Evolutionary conservation across 2,888 invertebrate genomes (phyloP).

Genomic region (Ophonus ardosiacus): DNA sequence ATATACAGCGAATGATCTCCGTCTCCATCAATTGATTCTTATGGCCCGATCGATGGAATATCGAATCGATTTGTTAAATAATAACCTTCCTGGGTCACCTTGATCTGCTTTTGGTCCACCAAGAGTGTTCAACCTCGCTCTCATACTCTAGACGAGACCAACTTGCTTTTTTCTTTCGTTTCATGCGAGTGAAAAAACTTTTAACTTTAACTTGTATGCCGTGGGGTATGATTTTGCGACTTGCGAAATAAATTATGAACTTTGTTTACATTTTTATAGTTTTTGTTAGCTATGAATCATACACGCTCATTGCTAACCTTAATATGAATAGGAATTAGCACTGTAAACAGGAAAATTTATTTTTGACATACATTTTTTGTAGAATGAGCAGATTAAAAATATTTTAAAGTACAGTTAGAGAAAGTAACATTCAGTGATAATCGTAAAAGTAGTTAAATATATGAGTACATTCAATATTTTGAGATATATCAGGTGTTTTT

Average conservation of each 20-base stretch:
- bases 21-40: not conserved
- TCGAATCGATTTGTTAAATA: slow-evolving; percentile 36
- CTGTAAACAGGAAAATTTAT: not conserved
- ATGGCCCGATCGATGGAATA: slow-evolving; percentile 16
- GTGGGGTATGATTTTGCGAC: not conserved
- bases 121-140: slow-evolving; percentile 21
- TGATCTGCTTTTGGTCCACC: slow-evolving; percentile 41
- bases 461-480: too few species aligned
- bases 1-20: too few species aligned
- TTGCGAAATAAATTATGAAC: slow-evolving; percentile 9
- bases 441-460: too few species aligned
- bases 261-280: slow-evolving; percentile 21
- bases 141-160: slow-evolving; percentile 22
- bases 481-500: too few species aligned
- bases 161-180: slow-evolving; percentile 3
- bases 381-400: too few species aligned
- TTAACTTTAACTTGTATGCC: not conserved
- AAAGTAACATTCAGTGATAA: not conserved
- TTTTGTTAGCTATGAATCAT: slow-evolving; percentile 14
- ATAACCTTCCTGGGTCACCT: slow-evolving; percentile 43
- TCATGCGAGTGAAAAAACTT: slow-evolving; percentile 3
- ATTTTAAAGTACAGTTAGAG: not conserved
- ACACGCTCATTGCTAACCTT: slow-evolving; percentile 9
- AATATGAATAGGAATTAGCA: not conserved
- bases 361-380: not conserved